A percentile compares a stretch with the other conserved stretches of the same genome.
These are phyloP conservation scores for Hyles vespertilio DNA, from an alignment of 1,140 invertebrate genomes.

Conservation along the genomic window DNA sequence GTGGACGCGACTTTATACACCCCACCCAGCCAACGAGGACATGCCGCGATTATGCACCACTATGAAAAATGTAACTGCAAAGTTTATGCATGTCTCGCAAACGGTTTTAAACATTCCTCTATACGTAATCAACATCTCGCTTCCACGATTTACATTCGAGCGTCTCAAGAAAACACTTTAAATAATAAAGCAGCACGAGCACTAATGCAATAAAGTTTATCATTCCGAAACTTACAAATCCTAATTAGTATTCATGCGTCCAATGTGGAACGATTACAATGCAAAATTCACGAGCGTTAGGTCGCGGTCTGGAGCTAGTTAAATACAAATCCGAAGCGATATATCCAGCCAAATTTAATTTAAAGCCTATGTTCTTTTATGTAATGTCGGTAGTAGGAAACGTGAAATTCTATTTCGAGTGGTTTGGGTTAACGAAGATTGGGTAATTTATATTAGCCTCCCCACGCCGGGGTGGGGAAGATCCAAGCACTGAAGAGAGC, in stretches of 20 bases:
- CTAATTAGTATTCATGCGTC: too few relatives aligned
- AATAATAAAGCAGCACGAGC: too few relatives aligned
- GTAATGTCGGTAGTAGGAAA: constrained; percentile 53
- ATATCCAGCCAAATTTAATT: constrained; percentile 48
- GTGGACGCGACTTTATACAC: constrained; percentile 63
- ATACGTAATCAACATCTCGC: too few relatives aligned
- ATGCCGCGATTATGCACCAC: constrained; percentile 53
- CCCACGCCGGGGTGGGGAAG: constrained; percentile 37
- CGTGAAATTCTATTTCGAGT: constrained; percentile 65
- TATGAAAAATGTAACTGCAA: constrained; percentile 58
- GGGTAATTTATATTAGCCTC: constrained; percentile 73
- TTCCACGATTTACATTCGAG: too few relatives aligned
- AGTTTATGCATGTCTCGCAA: constrained; percentile 22
- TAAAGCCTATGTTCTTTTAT: constrained; percentile 61
- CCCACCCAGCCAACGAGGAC: constrained; percentile 32
- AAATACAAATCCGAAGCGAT: constrained; percentile 25
- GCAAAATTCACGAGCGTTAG: too few relatives aligned
- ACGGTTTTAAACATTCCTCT: too few relatives aligned
- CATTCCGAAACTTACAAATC: too few relatives aligned
- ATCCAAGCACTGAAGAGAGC: constrained; percentile 52
- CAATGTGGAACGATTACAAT: too few relatives aligned
- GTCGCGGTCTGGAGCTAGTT: constrained; percentile 1
- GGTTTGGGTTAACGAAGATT: constrained; percentile 70
- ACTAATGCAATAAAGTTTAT: too few relatives aligned
- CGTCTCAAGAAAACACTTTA: too few relatives aligned